Conservation (phyloP, 2,113 vertebrate species). For the Ophthalmotilapia sp. region DNA sequence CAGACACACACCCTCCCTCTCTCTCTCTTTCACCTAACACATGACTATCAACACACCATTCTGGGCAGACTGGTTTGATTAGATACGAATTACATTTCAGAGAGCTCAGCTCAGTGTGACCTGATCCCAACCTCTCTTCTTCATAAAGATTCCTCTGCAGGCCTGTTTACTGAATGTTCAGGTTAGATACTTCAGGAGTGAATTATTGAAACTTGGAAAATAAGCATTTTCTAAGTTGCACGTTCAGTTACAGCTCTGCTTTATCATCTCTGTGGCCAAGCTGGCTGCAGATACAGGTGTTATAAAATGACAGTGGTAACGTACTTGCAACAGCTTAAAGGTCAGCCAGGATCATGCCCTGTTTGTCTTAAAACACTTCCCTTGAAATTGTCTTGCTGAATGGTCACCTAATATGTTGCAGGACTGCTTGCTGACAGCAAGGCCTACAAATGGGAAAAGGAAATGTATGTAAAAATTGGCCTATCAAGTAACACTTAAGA, state of each 20-base stretch:
- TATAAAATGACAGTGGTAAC: not conserved
- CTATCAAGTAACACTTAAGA: not conserved
- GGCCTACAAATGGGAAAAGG: not conserved
- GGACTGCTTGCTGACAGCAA: not conserved
- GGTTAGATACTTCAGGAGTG: not conserved
- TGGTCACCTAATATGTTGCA: not conserved
- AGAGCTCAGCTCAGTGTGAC: not conserved
- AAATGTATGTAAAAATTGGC: not conserved
- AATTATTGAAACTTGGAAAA: not conserved
- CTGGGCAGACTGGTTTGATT: slow-evolving; percentile 46
- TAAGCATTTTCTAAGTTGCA: not conserved
- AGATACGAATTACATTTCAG: not conserved
- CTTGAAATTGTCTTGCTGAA: not conserved
- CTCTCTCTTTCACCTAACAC: not conserved
- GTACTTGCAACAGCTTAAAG: not conserved
- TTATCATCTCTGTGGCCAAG: slow-evolving; percentile 47
- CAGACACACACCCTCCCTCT: not conserved
- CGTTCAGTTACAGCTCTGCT: not conserved
- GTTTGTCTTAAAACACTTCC: not conserved
- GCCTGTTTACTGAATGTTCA: not conserved
- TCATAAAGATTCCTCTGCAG: not conserved
- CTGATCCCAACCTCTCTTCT: not conserved
- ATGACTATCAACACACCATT: slow-evolving; percentile 1
- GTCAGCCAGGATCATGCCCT: not conserved
- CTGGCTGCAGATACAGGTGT: not conserved